A percentile compares a stretch with the other conserved stretches of the same genome.
phyloP scores from a whole-genome alignment of 2,113 vertebrate species.

The Scortum barcoo region DNA sequence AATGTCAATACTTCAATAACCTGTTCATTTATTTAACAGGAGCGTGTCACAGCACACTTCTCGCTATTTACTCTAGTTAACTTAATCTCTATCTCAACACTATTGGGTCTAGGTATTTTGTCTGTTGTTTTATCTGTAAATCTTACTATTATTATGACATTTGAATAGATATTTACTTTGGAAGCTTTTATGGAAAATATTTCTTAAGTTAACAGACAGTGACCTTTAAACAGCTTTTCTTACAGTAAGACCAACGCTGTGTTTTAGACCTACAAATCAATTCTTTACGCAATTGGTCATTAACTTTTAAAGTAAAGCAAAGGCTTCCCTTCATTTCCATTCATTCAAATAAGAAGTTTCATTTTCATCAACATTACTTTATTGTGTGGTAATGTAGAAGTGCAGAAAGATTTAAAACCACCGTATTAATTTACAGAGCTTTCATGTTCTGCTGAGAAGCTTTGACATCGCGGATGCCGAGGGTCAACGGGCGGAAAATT shows the following conservation, averaged over 20 bases:
- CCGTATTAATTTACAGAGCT: background rate
- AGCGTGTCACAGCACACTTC: background rate
- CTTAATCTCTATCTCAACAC: background rate
- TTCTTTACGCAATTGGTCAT: background rate
- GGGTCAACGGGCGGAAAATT: background rate
- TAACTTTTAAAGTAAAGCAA: background rate
- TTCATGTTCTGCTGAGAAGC: background rate
- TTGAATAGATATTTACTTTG: background rate
- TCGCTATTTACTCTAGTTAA: background rate
- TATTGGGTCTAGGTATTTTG: background rate
- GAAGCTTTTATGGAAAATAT: background rate
- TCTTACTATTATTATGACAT: background rate
- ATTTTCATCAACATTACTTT: background rate
- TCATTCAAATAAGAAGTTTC: background rate
- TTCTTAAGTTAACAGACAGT: background rate
- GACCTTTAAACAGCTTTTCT: background rate
- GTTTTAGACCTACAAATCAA: background rate
- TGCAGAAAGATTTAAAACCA: background rate
- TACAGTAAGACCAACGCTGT: background rate
- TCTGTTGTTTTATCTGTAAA: background rate
- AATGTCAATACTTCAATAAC: slow-evolving; percentile 65
- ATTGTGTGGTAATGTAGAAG: background rate
- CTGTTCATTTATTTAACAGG: slow-evolving; percentile 63
- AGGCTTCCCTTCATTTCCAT: background rate
- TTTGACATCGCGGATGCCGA: background rate